phyloP scores from a whole-genome alignment of 2,888 invertebrate species.

The Drosophila paramelanica region DNA sequence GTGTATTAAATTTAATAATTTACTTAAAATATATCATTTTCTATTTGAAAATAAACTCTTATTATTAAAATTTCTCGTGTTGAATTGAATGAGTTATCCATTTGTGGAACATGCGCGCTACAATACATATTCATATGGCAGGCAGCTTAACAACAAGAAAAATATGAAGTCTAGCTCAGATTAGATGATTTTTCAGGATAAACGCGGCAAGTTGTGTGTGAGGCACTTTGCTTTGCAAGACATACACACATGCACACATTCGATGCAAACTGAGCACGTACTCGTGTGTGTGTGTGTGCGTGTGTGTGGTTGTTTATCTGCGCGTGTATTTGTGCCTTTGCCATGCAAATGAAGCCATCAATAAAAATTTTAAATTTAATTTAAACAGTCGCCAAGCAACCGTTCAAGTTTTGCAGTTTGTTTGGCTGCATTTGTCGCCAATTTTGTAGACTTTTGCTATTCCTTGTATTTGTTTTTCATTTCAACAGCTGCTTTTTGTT shows the following conservation, averaged over 20 bases:
- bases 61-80: not conserved
- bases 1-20: no score
- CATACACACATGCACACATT: slow-evolving; percentile 11
- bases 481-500: slow-evolving; percentile 70
- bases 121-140: slow-evolving; percentile 63
- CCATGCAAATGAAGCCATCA: slow-evolving; percentile 75
- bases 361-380: slow-evolving; percentile 66
- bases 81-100: not conserved
- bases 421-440: slow-evolving; percentile 52
- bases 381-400: slow-evolving; percentile 52
- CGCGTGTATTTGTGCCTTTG: slow-evolving; percentile 32
- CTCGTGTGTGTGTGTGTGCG: slow-evolving; percentile 4
- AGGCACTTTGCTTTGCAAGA: slow-evolving; percentile 49
- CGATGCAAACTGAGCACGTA: slow-evolving; percentile 33
- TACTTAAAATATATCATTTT: no score
- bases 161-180: slow-evolving; percentile 79
- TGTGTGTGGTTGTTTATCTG: slow-evolving; percentile 1
- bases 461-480: slow-evolving; percentile 60
- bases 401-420: slow-evolving; percentile 48
- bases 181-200: slow-evolving; percentile 81
- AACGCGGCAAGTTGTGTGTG: slow-evolving; percentile 60
- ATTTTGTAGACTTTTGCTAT: slow-evolving; percentile 33
- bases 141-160: slow-evolving; percentile 75
- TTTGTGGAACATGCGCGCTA: slow-evolving; percentile 20
- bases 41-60: no score